Evolutionary conservation across 2,888 invertebrate species (phyloP).

Genomic region (Melanophora roralis): DNA sequence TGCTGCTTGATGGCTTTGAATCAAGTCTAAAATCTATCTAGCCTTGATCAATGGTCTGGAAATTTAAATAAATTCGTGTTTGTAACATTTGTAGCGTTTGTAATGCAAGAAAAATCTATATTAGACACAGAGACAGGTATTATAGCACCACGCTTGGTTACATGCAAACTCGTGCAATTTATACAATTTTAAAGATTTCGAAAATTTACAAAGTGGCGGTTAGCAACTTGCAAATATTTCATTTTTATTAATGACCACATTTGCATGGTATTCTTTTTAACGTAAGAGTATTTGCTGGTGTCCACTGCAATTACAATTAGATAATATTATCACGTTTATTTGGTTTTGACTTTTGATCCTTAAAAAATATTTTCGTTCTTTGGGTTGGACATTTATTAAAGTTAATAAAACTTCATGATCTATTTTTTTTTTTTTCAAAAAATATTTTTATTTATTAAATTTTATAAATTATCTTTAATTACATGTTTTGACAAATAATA

Average conservation of each 20-base stretch:
- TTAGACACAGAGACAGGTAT: constrained; percentile 2
- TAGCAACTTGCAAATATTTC: not conserved
- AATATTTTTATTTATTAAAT: constrained; percentile 34
- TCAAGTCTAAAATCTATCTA: constrained; percentile 72
- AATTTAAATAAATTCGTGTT: constrained; percentile 69
- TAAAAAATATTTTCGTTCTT: not conserved
- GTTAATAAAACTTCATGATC: constrained; percentile 17
- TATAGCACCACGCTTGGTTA: constrained; percentile 34
- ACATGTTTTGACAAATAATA: constrained; percentile 37
- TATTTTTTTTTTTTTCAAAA: constrained; percentile 20
- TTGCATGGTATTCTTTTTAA: not conserved
- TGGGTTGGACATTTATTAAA: constrained; percentile 44
- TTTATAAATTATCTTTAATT: constrained; percentile 38
- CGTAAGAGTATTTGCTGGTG: not conserved
- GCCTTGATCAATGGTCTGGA: constrained; percentile 78
- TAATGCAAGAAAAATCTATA: too few species aligned
- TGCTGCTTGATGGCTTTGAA: constrained; percentile 56
- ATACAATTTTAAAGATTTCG: constrained; percentile 5
- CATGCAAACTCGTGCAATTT: constrained; percentile 5
- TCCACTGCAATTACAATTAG: constrained; percentile 46
- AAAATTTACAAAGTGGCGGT: not conserved
- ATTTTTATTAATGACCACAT: not conserved
- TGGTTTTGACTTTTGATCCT: constrained; percentile 56
- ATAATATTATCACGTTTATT: constrained; percentile 59
- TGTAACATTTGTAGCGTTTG: not conserved